Conservation (phyloP, 2,888 invertebrate species). For the Alentia gelatinosa region DNA sequence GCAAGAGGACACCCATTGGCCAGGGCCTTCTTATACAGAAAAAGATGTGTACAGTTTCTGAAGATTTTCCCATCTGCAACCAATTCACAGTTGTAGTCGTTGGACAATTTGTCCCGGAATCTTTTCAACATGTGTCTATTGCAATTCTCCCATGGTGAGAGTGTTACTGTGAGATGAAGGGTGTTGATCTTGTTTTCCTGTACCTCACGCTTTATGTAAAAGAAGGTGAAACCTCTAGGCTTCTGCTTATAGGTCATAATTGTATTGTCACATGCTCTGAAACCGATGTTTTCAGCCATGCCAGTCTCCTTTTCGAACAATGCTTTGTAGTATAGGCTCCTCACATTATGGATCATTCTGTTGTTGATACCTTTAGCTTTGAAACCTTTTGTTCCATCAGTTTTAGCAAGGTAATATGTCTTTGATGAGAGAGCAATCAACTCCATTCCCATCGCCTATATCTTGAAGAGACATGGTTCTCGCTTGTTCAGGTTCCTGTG, state of each 20-base stretch:
- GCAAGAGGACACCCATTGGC: too few relatives aligned
- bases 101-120: too few relatives aligned
- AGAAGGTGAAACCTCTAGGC: neutral
- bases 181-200: neutral
- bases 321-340: neutral
- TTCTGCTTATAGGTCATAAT: neutral
- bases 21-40: too few relatives aligned
- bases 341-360: neutral
- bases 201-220: neutral
- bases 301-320: neutral
- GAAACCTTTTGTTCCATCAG: neutral
- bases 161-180: neutral
- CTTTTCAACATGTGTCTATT: too few relatives aligned
- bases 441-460: conserved; percentile 49
- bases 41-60: too few relatives aligned
- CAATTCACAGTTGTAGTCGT: too few relatives aligned
- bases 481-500: conserved; percentile 29
- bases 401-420: neutral
- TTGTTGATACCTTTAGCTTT: conserved; percentile 20
- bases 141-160: too few relatives aligned
- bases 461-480: conserved; percentile 56
- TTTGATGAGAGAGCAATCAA: conserved; percentile 55
- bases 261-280: neutral
- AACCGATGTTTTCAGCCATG: neutral
- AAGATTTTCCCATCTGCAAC: too few relatives aligned